These are phyloP conservation scores for Apantesis nais DNA, from an alignment of 2,888 invertebrate genomes.

Conservation along the genomic window DNA sequence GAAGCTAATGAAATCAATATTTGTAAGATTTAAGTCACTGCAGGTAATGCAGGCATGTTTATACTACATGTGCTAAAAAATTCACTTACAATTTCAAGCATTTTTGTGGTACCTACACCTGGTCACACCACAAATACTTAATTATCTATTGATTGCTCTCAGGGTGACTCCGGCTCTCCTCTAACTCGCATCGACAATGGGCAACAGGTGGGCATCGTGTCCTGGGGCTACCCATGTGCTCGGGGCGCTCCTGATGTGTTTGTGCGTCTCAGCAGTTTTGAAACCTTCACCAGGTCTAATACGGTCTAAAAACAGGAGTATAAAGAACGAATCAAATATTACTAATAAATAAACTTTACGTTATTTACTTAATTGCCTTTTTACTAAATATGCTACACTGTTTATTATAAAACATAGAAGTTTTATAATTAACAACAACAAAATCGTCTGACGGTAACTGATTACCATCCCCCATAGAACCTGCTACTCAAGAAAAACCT, in stretches of 20 bases:
- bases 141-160: constrained; percentile 1
- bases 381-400: background rate
- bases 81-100: background rate
- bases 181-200: constrained; percentile 45
- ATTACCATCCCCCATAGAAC: too few relatives aligned
- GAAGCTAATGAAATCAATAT: too few relatives aligned
- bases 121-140: background rate
- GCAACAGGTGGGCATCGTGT: constrained; percentile 64
- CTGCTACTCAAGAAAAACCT: too few relatives aligned
- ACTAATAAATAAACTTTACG: background rate
- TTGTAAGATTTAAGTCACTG: too few relatives aligned
- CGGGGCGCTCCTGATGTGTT: constrained; percentile 67
- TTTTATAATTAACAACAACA: too few relatives aligned
- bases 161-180: constrained; percentile 72
- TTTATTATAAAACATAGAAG: too few relatives aligned
- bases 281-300: constrained; percentile 44
- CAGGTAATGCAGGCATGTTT: too few relatives aligned
- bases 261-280: constrained; percentile 56
- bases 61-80: background rate
- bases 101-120: background rate
- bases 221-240: constrained; percentile 74
- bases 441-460: too few relatives aligned
- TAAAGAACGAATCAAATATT: too few relatives aligned
- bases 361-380: background rate
- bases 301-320: constrained; percentile 24